phyloP scores from a whole-genome alignment of 64 coral and sea anemone species.

The Stichodactyla mertensii region DNA sequence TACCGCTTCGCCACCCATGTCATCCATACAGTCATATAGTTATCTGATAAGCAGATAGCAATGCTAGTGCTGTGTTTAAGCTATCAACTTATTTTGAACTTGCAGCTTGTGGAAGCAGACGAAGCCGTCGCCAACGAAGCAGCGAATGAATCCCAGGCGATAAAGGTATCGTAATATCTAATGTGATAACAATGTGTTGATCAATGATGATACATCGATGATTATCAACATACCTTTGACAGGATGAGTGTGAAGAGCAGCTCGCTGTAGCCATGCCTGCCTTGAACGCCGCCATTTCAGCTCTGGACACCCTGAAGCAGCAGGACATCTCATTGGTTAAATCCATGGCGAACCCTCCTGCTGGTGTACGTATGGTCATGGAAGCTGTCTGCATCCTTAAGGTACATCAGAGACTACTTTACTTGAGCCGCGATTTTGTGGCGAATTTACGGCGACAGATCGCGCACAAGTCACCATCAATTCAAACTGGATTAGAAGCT shows the following conservation, averaged over 20 bases:
- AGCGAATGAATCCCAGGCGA: slow-evolving; percentile 78
- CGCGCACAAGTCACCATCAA: too few species aligned
- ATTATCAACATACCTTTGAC: not conserved
- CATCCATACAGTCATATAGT: too few species aligned
- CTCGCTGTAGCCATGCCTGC: slow-evolving; percentile 92
- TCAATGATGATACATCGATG: not conserved
- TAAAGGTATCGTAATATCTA: slow-evolving; percentile 56
- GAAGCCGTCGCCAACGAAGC: slow-evolving; percentile 82
- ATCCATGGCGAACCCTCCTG: slow-evolving; percentile 83
- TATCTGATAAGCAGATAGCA: not conserved
- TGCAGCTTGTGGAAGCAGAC: slow-evolving; percentile 78
- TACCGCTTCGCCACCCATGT: too few species aligned
- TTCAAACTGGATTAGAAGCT: too few species aligned
- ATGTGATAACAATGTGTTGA: not conserved
- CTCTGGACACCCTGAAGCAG: slow-evolving; percentile 83
- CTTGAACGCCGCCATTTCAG: slow-evolving; percentile 77
- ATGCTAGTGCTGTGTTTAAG: not conserved
- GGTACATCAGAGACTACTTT: slow-evolving; percentile 29
- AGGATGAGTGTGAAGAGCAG: slow-evolving; percentile 96
- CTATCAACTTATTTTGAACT: not conserved
- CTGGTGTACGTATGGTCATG: slow-evolving; percentile 96
- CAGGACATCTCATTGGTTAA: slow-evolving; percentile 89
- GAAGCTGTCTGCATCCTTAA: slow-evolving; percentile 96
- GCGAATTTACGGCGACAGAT: too few species aligned
- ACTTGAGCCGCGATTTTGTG: not conserved